Evolutionary conservation across 2,888 invertebrate genomes (phyloP), one percentile per base, ranked within the genome.

Genomic region (Pachliopta kotzebuea): DNA sequence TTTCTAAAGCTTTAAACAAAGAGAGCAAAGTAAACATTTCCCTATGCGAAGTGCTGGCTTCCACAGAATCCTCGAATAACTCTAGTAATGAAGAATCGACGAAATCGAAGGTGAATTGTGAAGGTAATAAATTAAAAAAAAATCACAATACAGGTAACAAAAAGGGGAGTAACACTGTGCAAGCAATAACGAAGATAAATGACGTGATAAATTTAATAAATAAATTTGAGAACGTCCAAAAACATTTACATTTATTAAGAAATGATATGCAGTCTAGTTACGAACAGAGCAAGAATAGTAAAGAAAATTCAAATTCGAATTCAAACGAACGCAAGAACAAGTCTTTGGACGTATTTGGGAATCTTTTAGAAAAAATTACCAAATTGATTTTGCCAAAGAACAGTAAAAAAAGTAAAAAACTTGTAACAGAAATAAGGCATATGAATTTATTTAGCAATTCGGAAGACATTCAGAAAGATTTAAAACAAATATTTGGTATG

Each of bases 331-430:
- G 78, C 56, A 81, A 83, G 53, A 71, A 68, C 54, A 69, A 66
- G 6, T 78, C 84, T 9, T 68, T 85, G 17, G 81, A 83, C 65
- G 52, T 81, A 6, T 89, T 84, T 67, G 86, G 86, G 4, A 81
- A 76, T 42, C 63, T 89, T 60, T 75, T 90, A 70, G 76, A 81
- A 65, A 85, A 83, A 73, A 78, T 91, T 26, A 87, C 86, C 17
- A 86, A 85, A 66, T 66, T 89, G 18, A 69, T 91, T 20, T 67
- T 85, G 21, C 89, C 90, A 2, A 75, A 76, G 29, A 64, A 56
- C 42, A 61, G 49, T 31, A 81, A 75, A 68, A 78, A 68, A 11
- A 69, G 69, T 54, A 84, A 79, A 62, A 84, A 74, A 65, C 55
- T 83, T 2, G 29, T 64, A 17, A 79, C 76, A 26, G 76, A 70